Percentiles rank a stretch among this genome's conserved stretches.
phyloP scores from a whole-genome alignment of 2,888 invertebrate species.

The Mamestra brassicae region DNA sequence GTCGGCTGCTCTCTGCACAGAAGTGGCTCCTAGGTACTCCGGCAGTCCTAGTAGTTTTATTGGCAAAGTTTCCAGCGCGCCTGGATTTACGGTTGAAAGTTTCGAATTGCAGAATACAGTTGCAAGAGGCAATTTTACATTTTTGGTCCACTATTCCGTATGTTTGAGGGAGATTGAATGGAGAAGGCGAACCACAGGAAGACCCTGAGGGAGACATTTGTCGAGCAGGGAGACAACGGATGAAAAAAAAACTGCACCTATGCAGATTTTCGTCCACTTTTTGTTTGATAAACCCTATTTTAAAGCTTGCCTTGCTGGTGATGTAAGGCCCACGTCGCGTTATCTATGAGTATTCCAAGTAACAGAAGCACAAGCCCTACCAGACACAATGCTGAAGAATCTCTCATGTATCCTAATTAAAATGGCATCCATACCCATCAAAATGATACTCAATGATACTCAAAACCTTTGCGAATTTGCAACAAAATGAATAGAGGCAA shows the following conservation, averaged over 20 bases:
- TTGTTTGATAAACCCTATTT: background rate
- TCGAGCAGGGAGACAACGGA: no score
- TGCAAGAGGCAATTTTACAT: slow-evolving; percentile 48
- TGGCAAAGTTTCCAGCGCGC: slow-evolving; percentile 55
- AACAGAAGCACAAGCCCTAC: background rate
- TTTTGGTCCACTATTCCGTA: slow-evolving; percentile 18
- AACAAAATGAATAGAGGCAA: background rate
- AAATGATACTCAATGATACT: no score
- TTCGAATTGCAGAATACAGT: slow-evolving; percentile 41
- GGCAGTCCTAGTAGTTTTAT: slow-evolving; percentile 49
- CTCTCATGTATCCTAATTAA: background rate
- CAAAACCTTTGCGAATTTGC: background rate
- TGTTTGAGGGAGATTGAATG: background rate
- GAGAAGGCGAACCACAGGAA: no score
- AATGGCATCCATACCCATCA: background rate
- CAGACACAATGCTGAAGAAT: background rate
- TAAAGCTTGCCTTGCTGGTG: no score
- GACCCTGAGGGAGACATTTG: no score
- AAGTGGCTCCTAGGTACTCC: slow-evolving; percentile 34
- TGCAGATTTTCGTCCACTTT: background rate
- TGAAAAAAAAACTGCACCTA: no score
- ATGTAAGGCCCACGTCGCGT: no score
- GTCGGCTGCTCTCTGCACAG: slow-evolving; percentile 35
- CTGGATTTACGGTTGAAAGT: slow-evolving; percentile 32
- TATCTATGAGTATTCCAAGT: background rate